These are phyloP conservation scores for Formicarius rufipectus DNA, from an alignment of 2,113 vertebrate genomes.

Conservation along the genomic window DNA sequence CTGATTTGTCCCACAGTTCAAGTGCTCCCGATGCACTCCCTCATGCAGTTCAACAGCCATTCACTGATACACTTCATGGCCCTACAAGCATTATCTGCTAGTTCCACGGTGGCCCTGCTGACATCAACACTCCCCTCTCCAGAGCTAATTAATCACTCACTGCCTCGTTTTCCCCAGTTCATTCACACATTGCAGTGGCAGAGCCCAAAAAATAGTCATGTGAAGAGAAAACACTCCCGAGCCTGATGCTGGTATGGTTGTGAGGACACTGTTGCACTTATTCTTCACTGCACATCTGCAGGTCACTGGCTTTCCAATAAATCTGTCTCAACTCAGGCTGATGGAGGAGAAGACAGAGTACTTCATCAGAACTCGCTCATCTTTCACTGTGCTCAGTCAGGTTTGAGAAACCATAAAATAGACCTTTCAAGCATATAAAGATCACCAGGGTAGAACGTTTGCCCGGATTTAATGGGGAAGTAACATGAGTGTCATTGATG, in stretches of 20 bases:
- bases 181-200: background rate
- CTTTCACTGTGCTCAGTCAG: constrained; percentile 20
- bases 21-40: background rate
- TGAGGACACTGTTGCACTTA: background rate
- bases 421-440: constrained; percentile 18
- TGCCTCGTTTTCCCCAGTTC: background rate
- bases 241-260: background rate
- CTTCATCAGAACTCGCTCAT: background rate
- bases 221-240: background rate
- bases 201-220: background rate
- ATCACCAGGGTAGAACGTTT: constrained; percentile 4
- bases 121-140: background rate
- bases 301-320: background rate
- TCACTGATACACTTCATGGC: background rate
- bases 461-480: background rate
- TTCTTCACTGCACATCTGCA: background rate
- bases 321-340: background rate
- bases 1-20: background rate
- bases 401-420: constrained; percentile 37
- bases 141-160: background rate
- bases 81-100: background rate
- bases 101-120: background rate
- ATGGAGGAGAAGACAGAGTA: background rate
- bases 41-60: background rate
- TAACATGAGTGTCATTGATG: background rate